Percentiles rank a stretch among this genome's conserved stretches.
These are phyloP conservation scores for Matsumyia berberina DNA, from an alignment of 2,888 invertebrate genomes.

Conservation along the genomic window DNA sequence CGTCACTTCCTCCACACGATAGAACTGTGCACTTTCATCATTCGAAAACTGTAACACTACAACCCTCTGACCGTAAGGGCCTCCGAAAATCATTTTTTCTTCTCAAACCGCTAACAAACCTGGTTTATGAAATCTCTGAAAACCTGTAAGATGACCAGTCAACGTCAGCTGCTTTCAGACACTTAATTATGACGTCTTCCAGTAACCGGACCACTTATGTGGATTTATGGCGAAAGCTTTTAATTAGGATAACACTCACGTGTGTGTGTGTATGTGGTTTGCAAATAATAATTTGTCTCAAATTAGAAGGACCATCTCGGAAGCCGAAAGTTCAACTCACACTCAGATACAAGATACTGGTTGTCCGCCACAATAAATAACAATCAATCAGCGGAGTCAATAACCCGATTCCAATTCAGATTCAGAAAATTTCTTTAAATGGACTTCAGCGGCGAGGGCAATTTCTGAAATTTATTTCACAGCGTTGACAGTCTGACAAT, in stretches of 20 bases:
- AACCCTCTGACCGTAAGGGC: too few species aligned
- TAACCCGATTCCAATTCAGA: conserved; percentile 37
- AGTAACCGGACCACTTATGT: conserved; percentile 49
- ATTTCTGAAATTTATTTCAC: conserved; percentile 33
- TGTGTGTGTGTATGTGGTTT: too few species aligned
- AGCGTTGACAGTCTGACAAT: conserved; percentile 54
- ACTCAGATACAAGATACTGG: background rate
- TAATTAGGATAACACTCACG: conserved; percentile 4
- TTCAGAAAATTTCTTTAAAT: conserved; percentile 1
- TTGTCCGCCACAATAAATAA: conserved; percentile 47
- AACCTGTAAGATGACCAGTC: too few species aligned
- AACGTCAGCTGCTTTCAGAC: background rate
- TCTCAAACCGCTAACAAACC: too few species aligned
- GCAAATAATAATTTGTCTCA: conserved; percentile 50
- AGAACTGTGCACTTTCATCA: too few species aligned
- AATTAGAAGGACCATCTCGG: conserved; percentile 20
- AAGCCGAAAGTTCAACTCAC: conserved; percentile 25
- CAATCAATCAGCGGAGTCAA: conserved; percentile 64
- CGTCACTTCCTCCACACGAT: too few species aligned
- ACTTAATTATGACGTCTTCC: background rate
- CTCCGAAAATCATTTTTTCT: too few species aligned
- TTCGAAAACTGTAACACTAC: too few species aligned
- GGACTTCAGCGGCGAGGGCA: background rate
- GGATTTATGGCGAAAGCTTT: conserved; percentile 35
- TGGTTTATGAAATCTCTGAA: too few species aligned